Base-by-base conservation (phyloP, 30 jellyfish, hydroid and myxozoan genomes). In the Pelagia noctiluca region DNA sequence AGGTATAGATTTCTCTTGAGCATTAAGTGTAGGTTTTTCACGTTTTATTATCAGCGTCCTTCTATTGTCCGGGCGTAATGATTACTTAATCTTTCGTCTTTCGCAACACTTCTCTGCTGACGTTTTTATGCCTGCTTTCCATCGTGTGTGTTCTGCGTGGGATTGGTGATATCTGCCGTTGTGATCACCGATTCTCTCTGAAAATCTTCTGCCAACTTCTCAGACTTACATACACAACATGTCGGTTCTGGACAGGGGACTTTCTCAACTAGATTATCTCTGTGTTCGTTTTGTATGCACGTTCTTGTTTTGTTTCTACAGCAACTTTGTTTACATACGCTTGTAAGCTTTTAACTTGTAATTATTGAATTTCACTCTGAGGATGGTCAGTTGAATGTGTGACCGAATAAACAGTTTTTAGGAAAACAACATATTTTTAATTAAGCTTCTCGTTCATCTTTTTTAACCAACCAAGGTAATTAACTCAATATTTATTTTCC, bases 1-100 rank as follows among this genome's bases (percentile, higher is more conserved):
- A 4, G 77, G 49, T 13, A 13, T 13, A 13, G 52, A 63, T 63
- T 63, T 63, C 77, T 63, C 77, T 63, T 63, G 77, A 21, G 61
- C 60, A 63, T 63, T 30, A 5, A 63, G 77, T 34, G 77, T 2
- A 4, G 52, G 77, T 63, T 63, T 63, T 19, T 52, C 68, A 52
- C 68, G 12, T 63, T 63, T 63, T 7, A 63, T 63, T 3, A 63
- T 7, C 11, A 63, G 24, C 2, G 77, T 3, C 57, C 77, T 3
- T 3, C 52, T 25, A 28, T 63, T 34, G 77, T 63, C 11, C 52
- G 2, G 22, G 19, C 52, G 24, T 28, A 30, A 63, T 34, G 28
- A 34, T 63, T 63, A 63, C 49, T 63, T 63, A 28, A 30, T 63
- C 24, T 4, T 34, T 21, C 28, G 18, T 30, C 57, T 4, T 63